Evolutionary conservation across 1,140 invertebrate genomes (phyloP), one percentile per base, ranked within the genome.

Genomic region (Orussus abietinus): DNA sequence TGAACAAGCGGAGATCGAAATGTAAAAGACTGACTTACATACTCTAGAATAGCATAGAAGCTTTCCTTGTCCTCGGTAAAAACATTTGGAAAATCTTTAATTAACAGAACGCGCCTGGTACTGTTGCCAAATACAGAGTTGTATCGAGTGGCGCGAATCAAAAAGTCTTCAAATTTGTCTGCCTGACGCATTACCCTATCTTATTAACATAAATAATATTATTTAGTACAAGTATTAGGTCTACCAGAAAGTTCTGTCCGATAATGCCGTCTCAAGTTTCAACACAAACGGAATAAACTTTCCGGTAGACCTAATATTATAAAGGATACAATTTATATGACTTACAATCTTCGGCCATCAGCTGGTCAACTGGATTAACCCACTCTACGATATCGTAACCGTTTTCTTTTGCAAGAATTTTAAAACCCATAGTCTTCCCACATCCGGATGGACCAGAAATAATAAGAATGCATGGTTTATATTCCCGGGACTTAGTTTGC

Each of bases 31-130:
- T 19, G 9, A 18, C 32, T 47, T 33, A 73, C 77, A 77, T 74
- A 85, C 84, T 80, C 72, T 36, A 88, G 62, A 38, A 86, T 57
- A 37, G 75, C 62, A 38, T 74, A 60, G 62, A 88, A 85, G 40
- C 76, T 72, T 42, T 75, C 63, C 15, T 77, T 75, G 45, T 81
- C 77, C 39, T 76, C 76, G 1, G 81, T 38, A 54, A 84, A 79
- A 9, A 77, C 66, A 69, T 87, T 86, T n/a, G 85, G 85, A 59
- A 86, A 80, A 63, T 88, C 85, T 67, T 88, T 84, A 3, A 88
- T 77, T 0, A 88, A 58, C 19, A 85, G 65, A 4, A 87, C 45
- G 34, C 66, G 59, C 39, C 73, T 75, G 25, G 70, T 74, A 45
- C 75, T 72, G 17, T 60, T 64, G 20, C 73, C 68, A 25, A 86